phyloP scores from a whole-genome alignment of 2,888 invertebrate species.

The Hemaris fuciformis region DNA sequence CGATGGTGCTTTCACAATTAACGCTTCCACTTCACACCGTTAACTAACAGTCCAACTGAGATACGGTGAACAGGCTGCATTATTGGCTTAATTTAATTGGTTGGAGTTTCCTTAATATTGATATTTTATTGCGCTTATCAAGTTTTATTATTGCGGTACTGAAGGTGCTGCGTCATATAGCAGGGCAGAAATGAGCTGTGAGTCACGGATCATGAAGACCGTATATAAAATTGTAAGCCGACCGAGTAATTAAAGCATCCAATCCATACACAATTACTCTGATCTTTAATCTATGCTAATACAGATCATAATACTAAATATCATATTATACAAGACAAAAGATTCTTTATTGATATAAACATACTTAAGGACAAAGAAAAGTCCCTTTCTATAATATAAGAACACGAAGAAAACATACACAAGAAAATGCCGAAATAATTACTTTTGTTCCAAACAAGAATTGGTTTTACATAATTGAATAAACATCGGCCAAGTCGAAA shows the following conservation, averaged over 20 bases:
- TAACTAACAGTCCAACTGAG: not conserved
- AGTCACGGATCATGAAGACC: no score
- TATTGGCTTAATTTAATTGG: not conserved
- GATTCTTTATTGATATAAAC: not conserved
- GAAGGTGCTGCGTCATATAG: no score
- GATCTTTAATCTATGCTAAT: no score
- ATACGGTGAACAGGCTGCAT: not conserved
- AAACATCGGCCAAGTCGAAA: constrained; percentile 6
- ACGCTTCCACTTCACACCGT: constrained; percentile 30
- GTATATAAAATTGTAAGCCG: no score
- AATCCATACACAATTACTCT: no score
- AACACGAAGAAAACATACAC: constrained; percentile 21
- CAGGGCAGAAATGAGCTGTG: no score
- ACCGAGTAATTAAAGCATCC: no score
- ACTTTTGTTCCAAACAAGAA: constrained; percentile 14
- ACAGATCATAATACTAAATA: no score
- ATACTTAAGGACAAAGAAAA: not conserved
- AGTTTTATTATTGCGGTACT: not conserved
- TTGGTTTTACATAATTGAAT: constrained; percentile 4
- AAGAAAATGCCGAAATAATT: not conserved
- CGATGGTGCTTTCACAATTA: constrained; percentile 51
- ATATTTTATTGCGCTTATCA: not conserved
- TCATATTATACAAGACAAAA: no score
- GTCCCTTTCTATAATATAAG: not conserved
- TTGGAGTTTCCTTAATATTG: not conserved